Evolutionary conservation across 2,797 vertebrate species (phyloP), one percentile per base, ranked within the genome.

Genomic region (Heterohyrax brucei): DNA sequence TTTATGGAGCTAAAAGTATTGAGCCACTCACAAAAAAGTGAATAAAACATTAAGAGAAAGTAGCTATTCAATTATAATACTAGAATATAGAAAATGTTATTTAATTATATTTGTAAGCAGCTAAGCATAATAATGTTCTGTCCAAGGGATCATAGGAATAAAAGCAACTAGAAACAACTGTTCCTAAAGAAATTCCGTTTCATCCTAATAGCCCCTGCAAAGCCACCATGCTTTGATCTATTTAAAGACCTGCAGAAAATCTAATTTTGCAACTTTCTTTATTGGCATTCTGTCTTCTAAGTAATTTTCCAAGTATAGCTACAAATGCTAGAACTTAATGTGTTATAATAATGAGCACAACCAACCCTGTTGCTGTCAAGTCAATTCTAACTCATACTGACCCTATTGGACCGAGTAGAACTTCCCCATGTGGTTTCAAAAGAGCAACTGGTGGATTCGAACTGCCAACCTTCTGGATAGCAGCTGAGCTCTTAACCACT

Each of bases 181-280:
- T 82, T 95, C 66, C 88, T 44, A 75, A 88, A 91, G 80, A 96
- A 90, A 93, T 75, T 70, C 22, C 24, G 70, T 85, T 85, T 56
- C 66, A 81, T 80, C 53, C 64, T 39, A 82, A 88, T 91, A 78
- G 24, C 22, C 61, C 53, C 85, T 62, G n/a, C 77, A 53, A 91
- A 89, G 93, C 87, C 50, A 30, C 26, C 50, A 8, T 70, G 28
- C 44, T 28, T 84, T 64, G 79, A 86, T 73, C 24, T 73, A 7
- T 62, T 61, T 62, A 48, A 92, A 80, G 89, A 76, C 30, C 8
- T 12, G 44, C 16, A 76, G 82, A 87, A 59, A 88, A 62, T 22
- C 30, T 6, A 13, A 2, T 39, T 81, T 92, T 83, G 72, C 19
- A 59, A 0, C 53, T 88, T 89, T 22, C 12, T 84, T 59, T 87